Base-by-base conservation (phyloP, 1,140 invertebrate species). In the Wasmannia auropunctata region DNA sequence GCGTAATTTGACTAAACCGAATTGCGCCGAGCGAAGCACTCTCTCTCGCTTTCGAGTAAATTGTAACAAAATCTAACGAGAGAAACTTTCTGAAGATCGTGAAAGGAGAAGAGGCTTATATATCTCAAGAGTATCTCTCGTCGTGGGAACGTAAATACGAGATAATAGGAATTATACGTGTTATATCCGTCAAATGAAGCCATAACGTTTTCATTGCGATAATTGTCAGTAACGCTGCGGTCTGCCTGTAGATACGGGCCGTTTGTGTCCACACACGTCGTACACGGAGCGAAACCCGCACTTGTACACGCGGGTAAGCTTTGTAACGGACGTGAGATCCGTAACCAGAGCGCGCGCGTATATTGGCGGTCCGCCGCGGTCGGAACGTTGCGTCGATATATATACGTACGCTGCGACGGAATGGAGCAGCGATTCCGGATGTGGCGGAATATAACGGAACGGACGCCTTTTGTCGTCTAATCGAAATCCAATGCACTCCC, bases 401-500 rank as follows among this genome's bases (percentile, higher is more conserved):
- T n/a, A n/a, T n/a, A 3, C 40, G 22, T 70, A 81, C 5, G 22
- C 54, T 8, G 22, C 54, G 51, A 16, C 22, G 51, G 72, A 34
- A 63, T 62, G 34, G 37, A 54, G 14, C 11, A 40, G 3, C 56
- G 79, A 87, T 79, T 74, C 31, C 72, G 14, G 11, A 69, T 56
- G 77, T 54, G 37, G 22, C 46, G 22, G 72, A 86, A 51, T 28
- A n/a, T n/a, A n/a, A n/a, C n/a, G n/a, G n/a, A n/a, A n/a, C n/a
- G 54, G n/a, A 19, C 25, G 43, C 37, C 74, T 88, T 88, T 89
- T 89, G 84, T 56, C 74, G 72, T 60, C 65, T 92, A 92, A 92
- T 92, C 70, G 91, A 91, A 91, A 92, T 91, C 86, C 90, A 85
- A 91, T 92, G 88, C 80, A 63, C 70, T 28, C 22, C 63, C 22